Base-by-base conservation (phyloP, 1,140 invertebrate species). In the Phthorimaea operculella region DNA sequence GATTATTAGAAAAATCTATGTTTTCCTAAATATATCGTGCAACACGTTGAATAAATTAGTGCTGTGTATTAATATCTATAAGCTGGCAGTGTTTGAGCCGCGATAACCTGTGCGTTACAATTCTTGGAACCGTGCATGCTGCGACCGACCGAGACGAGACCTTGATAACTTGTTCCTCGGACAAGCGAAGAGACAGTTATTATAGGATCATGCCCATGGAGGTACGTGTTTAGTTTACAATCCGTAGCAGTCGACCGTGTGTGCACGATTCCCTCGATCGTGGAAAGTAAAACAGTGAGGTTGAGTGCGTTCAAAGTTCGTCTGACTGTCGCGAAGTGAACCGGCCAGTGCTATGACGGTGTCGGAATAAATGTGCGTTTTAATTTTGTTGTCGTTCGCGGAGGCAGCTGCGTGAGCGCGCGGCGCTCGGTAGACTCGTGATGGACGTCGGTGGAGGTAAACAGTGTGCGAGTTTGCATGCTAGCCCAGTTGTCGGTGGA, bases 141-240 rank as follows among this genome's bases (percentile, higher is more conserved):
- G 75, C 68, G 72, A 75, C 77, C 73, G 79, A 18, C n/a, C 9
- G 79, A 28, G 78, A 82, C 76, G 68, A 84, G 84, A 84, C 84
- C 84, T 86, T 86, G 84, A 86, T 85, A 85, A 83, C 81, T 86
- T 79, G 82, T 86, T 86, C 77, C 75, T 85, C 79, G 72, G 83
- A 66, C 64, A 62, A 66, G 55, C 70, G 77, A 81, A 75, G 71
- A 80, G 81, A 84, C 83, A 79, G 79, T 85, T 83, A 76, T 76
- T 83, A 83, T 85, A 79, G 80, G 79, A 85, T 84, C 74, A 79
- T 74, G 74, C 68, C 60, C 55, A 56, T 75, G 68, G 84, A 86
- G 84, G 84, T 86, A 86, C 81, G 84, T 86, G 64, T 80, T 72
- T 82, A 79, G 74, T 72, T 76, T 79, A 73, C 76, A 69, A 69